Percentiles rank a stretch among this genome's conserved stretches.
Conservation (phyloP, 2,113 vertebrate species). For the Ammospiza nelsoni region DNA sequence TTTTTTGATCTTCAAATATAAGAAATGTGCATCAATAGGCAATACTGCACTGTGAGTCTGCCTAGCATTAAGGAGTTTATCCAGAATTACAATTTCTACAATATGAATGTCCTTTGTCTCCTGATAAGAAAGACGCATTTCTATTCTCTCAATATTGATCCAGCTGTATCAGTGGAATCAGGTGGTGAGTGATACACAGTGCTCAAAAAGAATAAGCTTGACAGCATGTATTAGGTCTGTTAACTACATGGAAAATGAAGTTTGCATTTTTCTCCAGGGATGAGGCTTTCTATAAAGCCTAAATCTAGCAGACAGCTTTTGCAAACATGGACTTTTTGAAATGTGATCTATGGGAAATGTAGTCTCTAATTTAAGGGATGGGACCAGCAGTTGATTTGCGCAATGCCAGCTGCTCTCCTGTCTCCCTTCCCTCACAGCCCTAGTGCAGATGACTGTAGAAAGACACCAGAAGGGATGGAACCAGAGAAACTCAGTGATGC, state of each 20-base stretch:
- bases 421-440: not conserved
- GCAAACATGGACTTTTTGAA: not conserved
- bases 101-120: not conserved
- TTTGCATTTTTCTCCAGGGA: not conserved
- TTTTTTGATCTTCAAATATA: constrained; percentile 7
- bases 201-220: not conserved
- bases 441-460: not conserved
- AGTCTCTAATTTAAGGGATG: not conserved
- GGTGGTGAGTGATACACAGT: not conserved
- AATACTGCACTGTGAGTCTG: not conserved
- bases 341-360: not conserved
- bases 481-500: not conserved
- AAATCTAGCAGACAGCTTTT: not conserved
- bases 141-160: not conserved
- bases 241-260: not conserved
- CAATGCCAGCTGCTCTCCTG: not conserved
- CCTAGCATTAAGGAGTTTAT: constrained; percentile 23
- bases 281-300: not conserved
- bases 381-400: not conserved
- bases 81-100: not conserved
- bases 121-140: not conserved
- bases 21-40: not conserved
- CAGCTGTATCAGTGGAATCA: not conserved
- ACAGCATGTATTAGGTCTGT: not conserved
- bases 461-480: not conserved